Percentiles rank a stretch among this genome's conserved stretches.
Conservation (phyloP, 35 echinoderm and acorn worm species). For the Amphiura filiformis region DNA sequence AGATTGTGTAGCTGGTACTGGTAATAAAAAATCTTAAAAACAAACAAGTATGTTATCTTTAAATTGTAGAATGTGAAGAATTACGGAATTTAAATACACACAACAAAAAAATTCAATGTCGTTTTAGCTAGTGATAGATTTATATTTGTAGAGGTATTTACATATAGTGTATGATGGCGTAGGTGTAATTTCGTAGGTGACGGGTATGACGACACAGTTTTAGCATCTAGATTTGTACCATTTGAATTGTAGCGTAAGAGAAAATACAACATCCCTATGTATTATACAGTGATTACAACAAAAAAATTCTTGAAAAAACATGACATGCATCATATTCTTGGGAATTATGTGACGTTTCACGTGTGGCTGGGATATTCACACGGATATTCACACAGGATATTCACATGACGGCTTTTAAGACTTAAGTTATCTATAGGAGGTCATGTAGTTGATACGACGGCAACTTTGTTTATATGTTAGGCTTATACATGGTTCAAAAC, state of each 20-base stretch:
- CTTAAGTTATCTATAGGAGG: not conserved
- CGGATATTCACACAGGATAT: no score
- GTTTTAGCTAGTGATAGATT: not conserved
- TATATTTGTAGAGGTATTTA: not conserved
- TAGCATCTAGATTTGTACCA: not conserved
- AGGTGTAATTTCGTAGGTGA: not conserved
- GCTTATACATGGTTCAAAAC: not conserved
- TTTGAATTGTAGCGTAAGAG: not conserved
- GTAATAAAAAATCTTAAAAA: no score
- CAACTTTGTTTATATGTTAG: not conserved
- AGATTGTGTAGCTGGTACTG: not conserved
- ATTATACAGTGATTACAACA: not conserved
- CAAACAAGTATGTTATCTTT: not conserved
- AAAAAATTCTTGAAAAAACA: not conserved
- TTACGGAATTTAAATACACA: not conserved
- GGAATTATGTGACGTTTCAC: not conserved
- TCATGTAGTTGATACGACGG: not conserved
- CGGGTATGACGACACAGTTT: constrained; percentile 3
- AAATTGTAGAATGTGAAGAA: constrained; percentile 8
- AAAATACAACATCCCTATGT: not conserved
- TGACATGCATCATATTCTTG: not conserved
- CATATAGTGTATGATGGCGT: not conserved
- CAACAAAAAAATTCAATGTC: not conserved
- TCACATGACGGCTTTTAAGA: not conserved
- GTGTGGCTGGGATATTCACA: no score